phyloP scores from a whole-genome alignment of 2,113 vertebrate genomes.

The Nesogale talazaci region DNA sequence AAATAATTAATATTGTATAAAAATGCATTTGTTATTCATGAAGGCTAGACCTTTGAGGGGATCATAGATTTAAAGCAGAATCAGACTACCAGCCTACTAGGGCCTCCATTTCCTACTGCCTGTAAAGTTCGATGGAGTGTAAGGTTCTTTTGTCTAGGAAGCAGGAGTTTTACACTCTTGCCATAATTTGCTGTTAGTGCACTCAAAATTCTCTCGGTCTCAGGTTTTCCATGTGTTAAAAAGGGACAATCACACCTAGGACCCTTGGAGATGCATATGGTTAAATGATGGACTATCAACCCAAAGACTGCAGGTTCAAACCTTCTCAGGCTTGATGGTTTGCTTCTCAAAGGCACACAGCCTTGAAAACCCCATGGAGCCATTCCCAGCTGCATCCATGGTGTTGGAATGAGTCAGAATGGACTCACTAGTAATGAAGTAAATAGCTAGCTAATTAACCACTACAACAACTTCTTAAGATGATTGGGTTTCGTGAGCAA shows the following conservation, averaged over 20 bases:
- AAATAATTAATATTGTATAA: slow-evolving; percentile 67
- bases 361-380: neutral
- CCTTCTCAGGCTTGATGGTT: neutral
- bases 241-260: neutral
- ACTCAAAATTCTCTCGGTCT: neutral
- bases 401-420: neutral
- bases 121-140: neutral
- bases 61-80: slow-evolving; percentile 42
- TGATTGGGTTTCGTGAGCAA: neutral
- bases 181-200: too few species aligned
- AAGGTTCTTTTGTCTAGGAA: neutral
- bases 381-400: neutral
- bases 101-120: slow-evolving; percentile 2
- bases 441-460: too few species aligned
- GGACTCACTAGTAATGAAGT: neutral
- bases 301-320: neutral
- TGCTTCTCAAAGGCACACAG: neutral
- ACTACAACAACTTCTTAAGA: slow-evolving; percentile 8
- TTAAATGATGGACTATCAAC: neutral
- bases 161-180: neutral
- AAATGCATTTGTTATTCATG: slow-evolving; percentile 42
- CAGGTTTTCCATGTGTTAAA: slow-evolving; percentile 33
- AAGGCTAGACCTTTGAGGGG: slow-evolving; percentile 3
- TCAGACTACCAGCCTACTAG: neutral
- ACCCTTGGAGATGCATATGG: neutral